Evolutionary conservation across 2,797 vertebrate species (phyloP), one percentile per base, ranked within the genome.

Genomic region (Sebastes kiyomatsui): DNA sequence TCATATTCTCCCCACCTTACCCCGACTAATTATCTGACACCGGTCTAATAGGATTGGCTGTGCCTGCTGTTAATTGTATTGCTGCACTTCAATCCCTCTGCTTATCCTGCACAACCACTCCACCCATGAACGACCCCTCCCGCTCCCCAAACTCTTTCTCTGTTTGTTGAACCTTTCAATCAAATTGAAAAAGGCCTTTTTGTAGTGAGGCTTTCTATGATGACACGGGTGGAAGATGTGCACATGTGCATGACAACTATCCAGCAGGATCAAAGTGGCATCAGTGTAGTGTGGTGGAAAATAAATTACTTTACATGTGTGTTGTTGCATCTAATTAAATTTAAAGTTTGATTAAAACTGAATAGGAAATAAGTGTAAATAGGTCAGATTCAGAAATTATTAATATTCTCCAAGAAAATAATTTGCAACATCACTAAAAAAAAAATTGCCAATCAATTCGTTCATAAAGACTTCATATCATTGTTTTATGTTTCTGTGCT

Each of bases 21-120:
- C 55, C 23, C 5, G 12, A 73, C 93, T 92, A 89, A 85, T 87
- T 94, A 83, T 92, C 91, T 92, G 93, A 94, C 94, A 94, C 86
- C 91, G 80, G 80, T 94, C 91, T 93, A 96, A 96, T 67, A 95
- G 92, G 90, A 96, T 95, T 95, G 84, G 72, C 86, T 79, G 84
- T 82, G 90, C 87, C 91, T 93, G 88, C 76, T 92, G 93, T 92
- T 95, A 96, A 96, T 94, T 96, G 88, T 93, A 93, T 86, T 85
- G 69, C 80, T 76, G 92, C 82, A 86, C 80, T 92, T 88, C 91
- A 94, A 94, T 93, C 91, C 85, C 90, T 80, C 88, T 80, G 88
- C 67, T 91, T 92, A 89, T 90, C 72, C 33, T 56, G 69, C 52
- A 55, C 49, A 70, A 70, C 62, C 30, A 52, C 70, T 87, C 64